These are phyloP conservation scores for Chaetura pelagica DNA, from an alignment of 2,113 vertebrate species.

Conservation along the genomic window DNA sequence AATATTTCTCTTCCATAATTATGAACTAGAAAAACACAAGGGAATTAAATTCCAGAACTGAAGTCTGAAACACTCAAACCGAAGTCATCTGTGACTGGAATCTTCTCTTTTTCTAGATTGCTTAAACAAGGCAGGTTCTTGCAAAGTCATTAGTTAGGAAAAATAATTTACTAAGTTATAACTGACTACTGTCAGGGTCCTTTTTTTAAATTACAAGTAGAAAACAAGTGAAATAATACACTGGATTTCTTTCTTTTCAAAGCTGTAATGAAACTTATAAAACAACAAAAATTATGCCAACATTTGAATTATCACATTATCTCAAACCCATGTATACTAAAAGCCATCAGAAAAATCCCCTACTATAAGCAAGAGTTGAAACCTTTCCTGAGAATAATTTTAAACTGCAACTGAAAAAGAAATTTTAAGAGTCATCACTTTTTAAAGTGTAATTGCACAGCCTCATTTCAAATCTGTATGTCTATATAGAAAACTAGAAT, in stretches of 20 bases:
- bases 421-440: not conserved
- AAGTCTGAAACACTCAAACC: not conserved
- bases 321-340: not conserved
- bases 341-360: not conserved
- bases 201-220: not conserved
- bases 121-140: not conserved
- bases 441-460: not conserved
- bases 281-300: not conserved
- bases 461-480: not conserved
- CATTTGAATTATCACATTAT: not conserved
- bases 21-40: not conserved
- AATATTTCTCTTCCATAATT: not conserved
- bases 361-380: not conserved
- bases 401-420: not conserved
- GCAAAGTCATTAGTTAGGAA: not conserved
- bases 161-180: not conserved
- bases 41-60: not conserved
- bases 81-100: not conserved
- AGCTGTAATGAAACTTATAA: not conserved
- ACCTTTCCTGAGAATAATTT: not conserved
- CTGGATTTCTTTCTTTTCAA: not conserved
- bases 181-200: fast-evolving
- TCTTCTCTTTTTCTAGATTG: not conserved
- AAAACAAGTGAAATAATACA: not conserved
- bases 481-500: not conserved